Evolutionary conservation across 2,797 vertebrate species (phyloP), one percentile per base, ranked within the genome.

Genomic region (Caiman crocodilus): DNA sequence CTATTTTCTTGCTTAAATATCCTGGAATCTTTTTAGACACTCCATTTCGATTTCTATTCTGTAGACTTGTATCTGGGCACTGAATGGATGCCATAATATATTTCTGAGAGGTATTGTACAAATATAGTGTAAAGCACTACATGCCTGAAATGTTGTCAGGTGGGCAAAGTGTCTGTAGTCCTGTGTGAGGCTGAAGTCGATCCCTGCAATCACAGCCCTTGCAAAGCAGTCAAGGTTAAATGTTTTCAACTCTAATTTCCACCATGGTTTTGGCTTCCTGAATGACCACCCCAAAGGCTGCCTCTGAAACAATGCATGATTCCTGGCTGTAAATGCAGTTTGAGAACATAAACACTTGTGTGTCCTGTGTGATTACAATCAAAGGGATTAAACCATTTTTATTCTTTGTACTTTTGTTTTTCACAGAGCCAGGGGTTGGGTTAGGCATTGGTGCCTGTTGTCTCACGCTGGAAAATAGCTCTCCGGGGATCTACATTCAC

Each of bases 401-500:
- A 84, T 85, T 88, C 87, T 97, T 92, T 96, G 55, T 87, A 60
- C 82, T 89, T 87, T 76, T 95, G 82, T 94, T 94, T 96, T 90
- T 88, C 67, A 57, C 90, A 99, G 99, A 99, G 96, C 97, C 98
- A 7, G 98, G 98, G 60, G 99, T 99, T 32, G 99, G 99, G 35
- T 95, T 99, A 2, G 99, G 99, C 63, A 99, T 99, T 25, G 99
- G 99, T 35, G 98, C 98, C 85, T 99, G 99, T 97, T 99, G 98
- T 96, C 97, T 99, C 94, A 98, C 98, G 0, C 96, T 99, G 84
- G 99, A 99, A 94, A 99, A 99, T 96, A 98, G 98, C 55, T 97
- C 98, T 90, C 99, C 99, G 0, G 99, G 98, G 35, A 99, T 99
- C 97, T 99, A 99, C 95, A 99, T 99, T 91, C 99, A 99, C 94